Conservation (phyloP, 2,888 invertebrate genomes). For the Leptopterna dolabrata region DNA sequence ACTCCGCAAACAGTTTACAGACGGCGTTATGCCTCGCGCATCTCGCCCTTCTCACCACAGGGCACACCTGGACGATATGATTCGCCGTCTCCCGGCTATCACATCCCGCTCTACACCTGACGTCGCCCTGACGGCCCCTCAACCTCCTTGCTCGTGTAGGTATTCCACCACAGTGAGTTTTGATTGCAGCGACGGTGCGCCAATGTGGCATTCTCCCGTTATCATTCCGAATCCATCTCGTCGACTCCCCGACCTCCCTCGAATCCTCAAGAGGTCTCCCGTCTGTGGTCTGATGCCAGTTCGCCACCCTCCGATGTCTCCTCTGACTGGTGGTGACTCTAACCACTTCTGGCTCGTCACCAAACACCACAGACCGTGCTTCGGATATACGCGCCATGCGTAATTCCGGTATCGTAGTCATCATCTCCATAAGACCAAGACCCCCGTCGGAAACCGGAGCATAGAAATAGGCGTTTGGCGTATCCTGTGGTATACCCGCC, state of each 20-base stretch:
- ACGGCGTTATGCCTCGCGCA: slow-evolving; percentile 64
- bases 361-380: too few relatives aligned
- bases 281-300: background rate
- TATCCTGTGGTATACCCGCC: too few relatives aligned
- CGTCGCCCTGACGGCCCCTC: slow-evolving; percentile 59
- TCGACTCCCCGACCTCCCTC: background rate
- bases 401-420: slow-evolving; percentile 39
- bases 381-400: background rate
- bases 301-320: background rate
- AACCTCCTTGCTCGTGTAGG: slow-evolving; percentile 63
- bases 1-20: background rate
- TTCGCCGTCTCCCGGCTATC: slow-evolving; percentile 64
- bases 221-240: too few relatives aligned
- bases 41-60: slow-evolving; percentile 66
- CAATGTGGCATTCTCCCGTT: too few relatives aligned
- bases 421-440: slow-evolving; percentile 57
- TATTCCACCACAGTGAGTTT: slow-evolving; percentile 64
- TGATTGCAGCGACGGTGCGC: background rate
- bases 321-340: background rate
- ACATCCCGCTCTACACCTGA: slow-evolving; percentile 65
- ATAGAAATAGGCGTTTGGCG: too few relatives aligned
- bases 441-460: slow-evolving; percentile 62
- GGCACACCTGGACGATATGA: slow-evolving; percentile 65
- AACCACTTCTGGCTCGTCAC: too few relatives aligned
- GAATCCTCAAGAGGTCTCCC: background rate